Conservation (phyloP, 2,113 vertebrate species). For the Amazona vittata region DNA sequence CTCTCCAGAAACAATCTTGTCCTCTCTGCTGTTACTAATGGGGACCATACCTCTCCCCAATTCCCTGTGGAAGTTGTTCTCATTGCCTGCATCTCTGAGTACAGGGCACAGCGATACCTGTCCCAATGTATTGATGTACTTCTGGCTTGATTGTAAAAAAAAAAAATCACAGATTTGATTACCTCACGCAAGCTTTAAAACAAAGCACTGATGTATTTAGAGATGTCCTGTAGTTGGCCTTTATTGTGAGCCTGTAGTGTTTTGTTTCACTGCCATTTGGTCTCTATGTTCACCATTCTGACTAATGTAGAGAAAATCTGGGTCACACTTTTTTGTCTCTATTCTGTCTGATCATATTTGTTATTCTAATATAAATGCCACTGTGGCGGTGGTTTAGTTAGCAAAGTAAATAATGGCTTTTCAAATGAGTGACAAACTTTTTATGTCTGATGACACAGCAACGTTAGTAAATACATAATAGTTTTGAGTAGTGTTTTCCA, state of each 20-base stretch:
- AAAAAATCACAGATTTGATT: neutral
- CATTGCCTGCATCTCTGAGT: neutral
- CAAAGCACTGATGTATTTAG: neutral
- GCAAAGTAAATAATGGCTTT: neutral
- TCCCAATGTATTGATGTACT: neutral
- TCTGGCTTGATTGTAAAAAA: neutral
- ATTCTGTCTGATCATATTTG: neutral
- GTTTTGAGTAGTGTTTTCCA: neutral
- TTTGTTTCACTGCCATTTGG: neutral
- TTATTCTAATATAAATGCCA: slow-evolving; percentile 10
- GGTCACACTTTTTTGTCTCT: neutral
- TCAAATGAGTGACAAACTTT: neutral
- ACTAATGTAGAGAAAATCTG: slow-evolving; percentile 11
- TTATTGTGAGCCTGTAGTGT: neutral
- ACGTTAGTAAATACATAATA: neutral
- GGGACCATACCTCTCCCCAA: neutral
- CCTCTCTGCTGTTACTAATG: neutral
- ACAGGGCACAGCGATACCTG: neutral
- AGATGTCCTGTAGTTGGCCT: neutral
- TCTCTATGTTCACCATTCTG: neutral
- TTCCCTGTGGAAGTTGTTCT: neutral
- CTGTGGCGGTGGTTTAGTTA: neutral
- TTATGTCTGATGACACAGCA: neutral
- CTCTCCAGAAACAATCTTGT: neutral
- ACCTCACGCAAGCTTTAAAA: neutral